These are phyloP conservation scores for Thecocarcelia acutangulata DNA, from an alignment of 2,888 invertebrate genomes.

Conservation along the genomic window DNA sequence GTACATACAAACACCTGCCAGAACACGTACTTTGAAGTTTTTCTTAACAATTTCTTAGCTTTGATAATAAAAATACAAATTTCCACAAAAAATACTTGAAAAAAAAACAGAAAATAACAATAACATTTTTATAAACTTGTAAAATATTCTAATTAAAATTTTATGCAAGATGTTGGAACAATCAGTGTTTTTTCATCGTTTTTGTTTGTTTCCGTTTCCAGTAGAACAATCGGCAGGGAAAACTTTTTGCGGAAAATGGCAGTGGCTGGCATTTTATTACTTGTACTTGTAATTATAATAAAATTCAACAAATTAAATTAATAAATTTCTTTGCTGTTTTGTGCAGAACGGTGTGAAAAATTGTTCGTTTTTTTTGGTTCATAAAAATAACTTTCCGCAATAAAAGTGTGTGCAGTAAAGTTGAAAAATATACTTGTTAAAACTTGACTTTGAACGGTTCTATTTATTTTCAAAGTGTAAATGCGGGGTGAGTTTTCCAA, in stretches of 20 bases:
- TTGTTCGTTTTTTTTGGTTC: not conserved
- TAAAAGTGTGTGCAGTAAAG: too few relatives aligned
- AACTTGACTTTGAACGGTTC: too few relatives aligned
- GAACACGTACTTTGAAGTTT: not conserved
- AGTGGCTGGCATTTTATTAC: not conserved
- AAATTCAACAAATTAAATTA: slow-evolving; percentile 13
- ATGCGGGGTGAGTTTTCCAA: too few relatives aligned
- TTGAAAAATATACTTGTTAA: too few relatives aligned
- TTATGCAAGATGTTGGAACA: slow-evolving; percentile 33
- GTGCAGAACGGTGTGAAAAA: not conserved
- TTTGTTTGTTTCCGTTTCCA: not conserved
- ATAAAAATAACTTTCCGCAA: too few relatives aligned
- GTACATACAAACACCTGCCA: not conserved
- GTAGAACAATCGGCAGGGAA: too few relatives aligned
- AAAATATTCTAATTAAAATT: slow-evolving; percentile 49
- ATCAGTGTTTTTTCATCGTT: slow-evolving; percentile 2
- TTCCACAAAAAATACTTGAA: not conserved
- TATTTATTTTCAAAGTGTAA: too few relatives aligned
- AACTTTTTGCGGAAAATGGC: not conserved
- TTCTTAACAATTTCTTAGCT: not conserved
- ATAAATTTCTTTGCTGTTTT: slow-evolving; percentile 2
- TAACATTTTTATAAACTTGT: slow-evolving; percentile 35
- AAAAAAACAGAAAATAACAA: not conserved
- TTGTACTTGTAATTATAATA: slow-evolving; percentile 3
- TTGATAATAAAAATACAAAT: not conserved